phyloP scores from a whole-genome alignment of 30 jellyfish, hydroid and myxozoan genomes.

The Aurelia aurita region DNA sequence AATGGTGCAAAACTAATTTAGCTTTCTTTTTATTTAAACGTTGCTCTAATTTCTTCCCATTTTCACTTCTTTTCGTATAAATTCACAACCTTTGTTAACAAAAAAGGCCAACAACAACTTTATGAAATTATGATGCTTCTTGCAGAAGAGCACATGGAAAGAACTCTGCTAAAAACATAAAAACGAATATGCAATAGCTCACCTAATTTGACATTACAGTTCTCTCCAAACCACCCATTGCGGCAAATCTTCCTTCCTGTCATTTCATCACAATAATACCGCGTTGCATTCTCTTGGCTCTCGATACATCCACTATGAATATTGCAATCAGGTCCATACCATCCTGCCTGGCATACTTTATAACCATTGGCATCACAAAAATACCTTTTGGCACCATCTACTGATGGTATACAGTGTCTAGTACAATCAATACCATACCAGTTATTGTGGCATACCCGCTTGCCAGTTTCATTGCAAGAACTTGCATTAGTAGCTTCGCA shows the following conservation, averaged over 20 bases:
- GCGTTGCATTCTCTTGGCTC: neutral
- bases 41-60: too few relatives aligned
- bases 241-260: neutral
- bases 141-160: too few relatives aligned
- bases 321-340: conserved; percentile 1
- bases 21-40: too few relatives aligned
- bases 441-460: neutral
- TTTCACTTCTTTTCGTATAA: too few relatives aligned
- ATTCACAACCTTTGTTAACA: too few relatives aligned
- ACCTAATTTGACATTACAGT: neutral
- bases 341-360: neutral
- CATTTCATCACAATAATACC: conserved; percentile 1
- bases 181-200: neutral
- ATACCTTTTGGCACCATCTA: conserved; percentile 4
- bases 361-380: conserved; percentile 10
- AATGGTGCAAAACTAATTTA: too few relatives aligned
- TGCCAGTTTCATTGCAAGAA: neutral
- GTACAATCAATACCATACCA: conserved; percentile 13
- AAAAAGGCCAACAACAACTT: too few relatives aligned
- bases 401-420: neutral
- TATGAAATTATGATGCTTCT: too few relatives aligned
- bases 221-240: conserved; percentile 1
- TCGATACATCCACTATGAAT: neutral
- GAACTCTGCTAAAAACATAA: too few relatives aligned
- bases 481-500: conserved; percentile 9